Conservation (phyloP, 2,888 invertebrate species). For the Argyresthia goedartella region DNA sequence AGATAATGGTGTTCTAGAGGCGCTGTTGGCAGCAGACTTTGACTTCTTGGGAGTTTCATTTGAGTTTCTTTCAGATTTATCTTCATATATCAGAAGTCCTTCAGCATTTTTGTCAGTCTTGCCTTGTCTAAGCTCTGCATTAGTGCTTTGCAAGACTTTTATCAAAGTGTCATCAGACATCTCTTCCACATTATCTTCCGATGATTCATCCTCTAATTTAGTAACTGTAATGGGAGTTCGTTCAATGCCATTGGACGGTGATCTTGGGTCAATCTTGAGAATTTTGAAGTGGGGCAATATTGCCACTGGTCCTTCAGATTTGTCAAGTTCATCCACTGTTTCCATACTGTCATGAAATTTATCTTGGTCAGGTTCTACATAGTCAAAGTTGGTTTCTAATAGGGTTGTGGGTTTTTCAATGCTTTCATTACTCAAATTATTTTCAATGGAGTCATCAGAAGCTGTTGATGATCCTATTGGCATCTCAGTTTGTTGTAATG, state of each 20-base stretch:
- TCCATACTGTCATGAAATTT: constrained; percentile 27
- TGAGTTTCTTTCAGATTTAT: constrained; percentile 33
- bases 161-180: constrained; percentile 61
- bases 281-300: constrained; percentile 25
- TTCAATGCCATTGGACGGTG: constrained; percentile 57
- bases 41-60: constrained; percentile 48
- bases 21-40: constrained; percentile 37
- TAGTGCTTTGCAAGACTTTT: constrained; percentile 50
- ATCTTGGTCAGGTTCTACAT: constrained; percentile 44
- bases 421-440: constrained; percentile 32
- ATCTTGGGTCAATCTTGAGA: constrained; percentile 53
- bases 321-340: constrained; percentile 11
- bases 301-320: constrained; percentile 7
- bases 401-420: constrained; percentile 49
- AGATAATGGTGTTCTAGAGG: constrained; percentile 56
- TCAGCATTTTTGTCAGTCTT: constrained; percentile 46
- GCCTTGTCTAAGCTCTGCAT: constrained; percentile 36
- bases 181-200: constrained; percentile 48
- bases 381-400: constrained; percentile 74
- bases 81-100: constrained; percentile 72
- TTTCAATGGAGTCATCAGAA: constrained; percentile 48
- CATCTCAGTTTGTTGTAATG: constrained; percentile 39
- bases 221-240: constrained; percentile 59
- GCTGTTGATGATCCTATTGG: constrained; percentile 53
- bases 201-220: constrained; percentile 26